Evolutionary conservation across 2,113 vertebrate species (phyloP).

Genomic region (Lates calcarifer): DNA sequence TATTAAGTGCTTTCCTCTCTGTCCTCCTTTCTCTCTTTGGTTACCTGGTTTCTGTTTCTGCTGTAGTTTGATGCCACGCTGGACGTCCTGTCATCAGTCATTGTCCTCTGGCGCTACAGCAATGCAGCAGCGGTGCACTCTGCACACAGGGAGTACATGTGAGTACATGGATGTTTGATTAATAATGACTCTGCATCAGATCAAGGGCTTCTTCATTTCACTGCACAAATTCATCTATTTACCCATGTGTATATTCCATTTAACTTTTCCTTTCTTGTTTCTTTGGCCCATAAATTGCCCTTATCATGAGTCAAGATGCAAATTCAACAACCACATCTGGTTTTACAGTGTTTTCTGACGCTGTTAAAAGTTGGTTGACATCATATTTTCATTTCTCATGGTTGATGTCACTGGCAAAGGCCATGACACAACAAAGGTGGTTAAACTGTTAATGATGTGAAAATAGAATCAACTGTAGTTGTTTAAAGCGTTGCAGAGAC

Average conservation of each 20-base stretch:
- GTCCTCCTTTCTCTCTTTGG: neutral
- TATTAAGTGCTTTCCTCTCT: neutral
- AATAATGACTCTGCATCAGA: neutral
- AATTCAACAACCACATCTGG: neutral
- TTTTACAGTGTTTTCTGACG: neutral
- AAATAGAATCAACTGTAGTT: neutral
- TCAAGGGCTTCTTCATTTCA: neutral
- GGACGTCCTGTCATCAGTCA: slow-evolving; percentile 95
- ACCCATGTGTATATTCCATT: neutral
- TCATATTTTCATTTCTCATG: neutral
- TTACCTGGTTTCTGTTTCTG: slow-evolving; percentile 1
- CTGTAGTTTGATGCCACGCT: slow-evolving; percentile 95
- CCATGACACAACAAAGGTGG: neutral
- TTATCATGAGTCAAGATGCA: neutral
- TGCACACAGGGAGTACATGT: slow-evolving; percentile 97
- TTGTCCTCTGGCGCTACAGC: slow-evolving; percentile 98
- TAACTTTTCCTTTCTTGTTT: neutral
- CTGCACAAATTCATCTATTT: neutral
- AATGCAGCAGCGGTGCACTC: slow-evolving; percentile 98
- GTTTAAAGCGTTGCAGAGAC: neutral
- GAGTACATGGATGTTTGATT: slow-evolving; percentile 81
- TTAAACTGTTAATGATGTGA: neutral
- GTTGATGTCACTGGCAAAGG: neutral
- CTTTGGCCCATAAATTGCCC: no score
- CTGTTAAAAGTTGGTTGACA: neutral